phyloP scores from a whole-genome alignment of 2,888 invertebrate species.

The Acheta domesticus region DNA sequence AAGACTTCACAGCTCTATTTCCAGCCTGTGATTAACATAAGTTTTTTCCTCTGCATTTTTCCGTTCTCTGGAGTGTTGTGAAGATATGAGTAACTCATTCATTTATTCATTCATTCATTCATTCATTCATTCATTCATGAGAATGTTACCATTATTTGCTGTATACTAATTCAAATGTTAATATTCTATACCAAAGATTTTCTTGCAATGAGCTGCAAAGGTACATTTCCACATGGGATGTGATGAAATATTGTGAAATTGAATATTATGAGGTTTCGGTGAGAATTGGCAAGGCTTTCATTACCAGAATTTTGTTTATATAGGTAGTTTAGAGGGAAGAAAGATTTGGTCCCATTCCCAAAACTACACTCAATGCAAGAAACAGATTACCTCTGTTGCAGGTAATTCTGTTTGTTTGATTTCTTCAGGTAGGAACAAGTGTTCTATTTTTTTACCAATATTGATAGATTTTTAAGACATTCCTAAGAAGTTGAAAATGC shows the following conservation, averaged over 20 bases:
- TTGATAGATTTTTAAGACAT: neutral
- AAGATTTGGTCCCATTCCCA: neutral
- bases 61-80: too few relatives aligned
- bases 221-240: neutral
- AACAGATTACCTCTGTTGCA: neutral
- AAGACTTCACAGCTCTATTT: too few relatives aligned
- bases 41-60: too few relatives aligned
- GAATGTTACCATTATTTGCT: neutral
- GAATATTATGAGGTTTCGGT: neutral
- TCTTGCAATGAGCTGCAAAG: constrained; percentile 18
- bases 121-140: neutral
- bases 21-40: too few relatives aligned
- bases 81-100: too few relatives aligned
- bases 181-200: constrained; percentile 3
- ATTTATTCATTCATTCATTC: too few relatives aligned
- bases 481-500: neutral
- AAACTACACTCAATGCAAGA: neutral
- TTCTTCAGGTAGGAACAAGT: too few relatives aligned
- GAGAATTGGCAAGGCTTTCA: constrained; percentile 9
- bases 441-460: neutral
- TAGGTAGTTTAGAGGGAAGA: neutral
- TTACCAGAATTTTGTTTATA: constrained; percentile 6
- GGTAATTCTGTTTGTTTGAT: neutral
- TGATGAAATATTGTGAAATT: neutral
- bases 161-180: neutral